Conservation (phyloP, 2,113 vertebrate genomes). For the Notothenia rossii region DNA sequence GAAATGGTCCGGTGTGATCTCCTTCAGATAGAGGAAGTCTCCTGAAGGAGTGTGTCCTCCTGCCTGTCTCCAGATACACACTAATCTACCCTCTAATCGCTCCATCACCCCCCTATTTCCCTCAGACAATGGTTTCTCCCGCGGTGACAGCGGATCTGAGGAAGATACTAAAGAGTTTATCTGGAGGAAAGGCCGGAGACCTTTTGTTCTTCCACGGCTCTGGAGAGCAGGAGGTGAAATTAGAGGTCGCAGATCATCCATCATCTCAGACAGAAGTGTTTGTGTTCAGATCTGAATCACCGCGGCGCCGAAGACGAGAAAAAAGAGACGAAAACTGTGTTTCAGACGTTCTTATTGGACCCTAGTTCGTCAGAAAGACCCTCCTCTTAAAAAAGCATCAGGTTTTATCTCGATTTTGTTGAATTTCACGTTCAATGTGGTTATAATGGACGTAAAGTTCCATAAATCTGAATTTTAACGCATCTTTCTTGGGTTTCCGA, state of each 20-base stretch:
- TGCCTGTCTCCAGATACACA: conserved; percentile 37
- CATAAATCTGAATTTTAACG: too few relatives aligned
- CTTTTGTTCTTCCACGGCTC: conserved; percentile 74
- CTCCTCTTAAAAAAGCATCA: too few relatives aligned
- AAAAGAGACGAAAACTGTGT: too few relatives aligned
- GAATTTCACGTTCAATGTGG: too few relatives aligned
- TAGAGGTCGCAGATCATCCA: conserved; percentile 90
- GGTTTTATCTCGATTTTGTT: too few relatives aligned
- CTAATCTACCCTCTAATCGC: conserved; percentile 70
- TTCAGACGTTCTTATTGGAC: too few relatives aligned
- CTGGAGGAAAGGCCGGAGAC: conserved; percentile 65
- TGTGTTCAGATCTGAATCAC: too few relatives aligned
- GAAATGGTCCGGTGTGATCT: too few relatives aligned
- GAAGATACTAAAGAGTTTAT: conserved; percentile 40
- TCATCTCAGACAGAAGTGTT: conserved; percentile 78
- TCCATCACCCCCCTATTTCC: conserved; percentile 52
- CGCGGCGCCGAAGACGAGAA: too few relatives aligned
- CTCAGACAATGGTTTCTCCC: conserved; percentile 70
- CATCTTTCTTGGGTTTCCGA: too few relatives aligned
- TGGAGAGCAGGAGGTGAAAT: conserved; percentile 67
- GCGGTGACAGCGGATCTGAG: conserved; percentile 55
- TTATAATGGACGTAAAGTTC: too few relatives aligned
- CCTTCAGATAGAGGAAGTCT: conserved; percentile 27
- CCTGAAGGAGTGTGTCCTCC: not conserved
- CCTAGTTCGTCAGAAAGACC: too few relatives aligned